phyloP scores from a whole-genome alignment of 2,113 vertebrate species.

The Dipodomys merriami region DNA sequence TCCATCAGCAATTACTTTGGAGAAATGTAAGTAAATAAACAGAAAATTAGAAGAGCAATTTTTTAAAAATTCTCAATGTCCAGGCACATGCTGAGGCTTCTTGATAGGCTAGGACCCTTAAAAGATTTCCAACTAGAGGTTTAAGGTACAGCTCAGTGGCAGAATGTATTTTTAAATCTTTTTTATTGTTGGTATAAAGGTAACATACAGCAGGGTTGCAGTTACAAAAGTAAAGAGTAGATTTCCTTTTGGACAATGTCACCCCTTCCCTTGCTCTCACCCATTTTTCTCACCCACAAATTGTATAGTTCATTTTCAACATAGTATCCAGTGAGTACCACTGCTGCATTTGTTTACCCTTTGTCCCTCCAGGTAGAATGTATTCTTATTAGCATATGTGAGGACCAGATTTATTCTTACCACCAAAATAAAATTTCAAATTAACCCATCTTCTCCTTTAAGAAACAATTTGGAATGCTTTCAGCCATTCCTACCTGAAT shows the following conservation, averaged over 20 bases:
- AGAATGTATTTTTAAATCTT: neutral
- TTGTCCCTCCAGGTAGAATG: too few species aligned
- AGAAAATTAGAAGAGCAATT: conserved; percentile 13
- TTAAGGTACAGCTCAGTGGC: neutral
- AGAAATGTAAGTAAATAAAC: conserved; percentile 28
- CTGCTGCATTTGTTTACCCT: too few species aligned
- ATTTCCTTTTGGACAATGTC: too few species aligned
- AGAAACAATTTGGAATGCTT: neutral
- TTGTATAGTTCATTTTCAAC: too few species aligned
- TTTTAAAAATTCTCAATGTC: conserved; percentile 5
- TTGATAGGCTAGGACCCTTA: neutral
- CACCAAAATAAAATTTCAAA: neutral
- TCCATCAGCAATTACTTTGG: neutral
- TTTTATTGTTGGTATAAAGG: too few species aligned
- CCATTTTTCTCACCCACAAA: too few species aligned
- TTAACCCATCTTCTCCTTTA: conserved; percentile 16
- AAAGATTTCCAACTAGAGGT: conserved; percentile 1
- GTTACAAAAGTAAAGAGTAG: too few species aligned
- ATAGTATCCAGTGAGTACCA: too few species aligned
- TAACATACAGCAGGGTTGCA: too few species aligned
- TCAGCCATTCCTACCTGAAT: conserved; percentile 91
- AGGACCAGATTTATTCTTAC: too few species aligned
- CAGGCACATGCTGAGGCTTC: neutral
- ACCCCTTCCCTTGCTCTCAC: too few species aligned
- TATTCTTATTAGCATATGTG: neutral